These are phyloP conservation scores for Carcina quercana DNA, from an alignment of 2,888 invertebrate genomes.

Conservation along the genomic window DNA sequence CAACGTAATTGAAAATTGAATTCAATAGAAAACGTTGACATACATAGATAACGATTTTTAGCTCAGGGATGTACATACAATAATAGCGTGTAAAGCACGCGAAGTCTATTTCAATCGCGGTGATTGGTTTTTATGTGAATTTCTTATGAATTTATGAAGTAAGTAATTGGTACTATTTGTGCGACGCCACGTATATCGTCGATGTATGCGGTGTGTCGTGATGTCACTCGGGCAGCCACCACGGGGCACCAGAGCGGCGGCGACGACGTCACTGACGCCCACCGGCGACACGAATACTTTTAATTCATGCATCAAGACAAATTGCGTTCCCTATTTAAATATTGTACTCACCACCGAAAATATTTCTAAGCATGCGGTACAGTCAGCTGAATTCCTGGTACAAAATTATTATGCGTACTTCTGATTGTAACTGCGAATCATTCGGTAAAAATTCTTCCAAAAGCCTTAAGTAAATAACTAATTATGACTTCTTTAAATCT, in stretches of 20 bases:
- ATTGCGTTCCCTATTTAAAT: constrained; percentile 39
- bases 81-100: constrained; percentile 1
- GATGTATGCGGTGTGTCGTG: constrained; percentile 21
- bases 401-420: too few relatives aligned
- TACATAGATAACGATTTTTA: constrained; percentile 6
- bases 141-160: constrained; percentile 43
- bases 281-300: constrained; percentile 32
- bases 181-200: constrained; percentile 42
- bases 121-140: constrained; percentile 52
- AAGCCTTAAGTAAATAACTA: too few relatives aligned
- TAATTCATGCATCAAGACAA: constrained; percentile 41
- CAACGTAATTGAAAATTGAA: background rate
- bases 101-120: constrained; percentile 21
- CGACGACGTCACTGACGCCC: constrained; percentile 23
- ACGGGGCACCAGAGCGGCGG: constrained; percentile 1
- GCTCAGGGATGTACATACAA: constrained; percentile 6
- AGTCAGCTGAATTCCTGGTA: too few relatives aligned
- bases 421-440: too few relatives aligned
- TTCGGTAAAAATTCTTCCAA: too few relatives aligned
- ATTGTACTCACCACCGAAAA: too few relatives aligned
- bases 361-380: too few relatives aligned
- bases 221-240: background rate
- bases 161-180: constrained; percentile 63
- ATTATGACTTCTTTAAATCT: too few relatives aligned
- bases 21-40: constrained; percentile 1